Evolutionary conservation across 2,888 invertebrate genomes (phyloP), one percentile per base, ranked within the genome.

Genomic region (Shargacucullia verbasci): DNA sequence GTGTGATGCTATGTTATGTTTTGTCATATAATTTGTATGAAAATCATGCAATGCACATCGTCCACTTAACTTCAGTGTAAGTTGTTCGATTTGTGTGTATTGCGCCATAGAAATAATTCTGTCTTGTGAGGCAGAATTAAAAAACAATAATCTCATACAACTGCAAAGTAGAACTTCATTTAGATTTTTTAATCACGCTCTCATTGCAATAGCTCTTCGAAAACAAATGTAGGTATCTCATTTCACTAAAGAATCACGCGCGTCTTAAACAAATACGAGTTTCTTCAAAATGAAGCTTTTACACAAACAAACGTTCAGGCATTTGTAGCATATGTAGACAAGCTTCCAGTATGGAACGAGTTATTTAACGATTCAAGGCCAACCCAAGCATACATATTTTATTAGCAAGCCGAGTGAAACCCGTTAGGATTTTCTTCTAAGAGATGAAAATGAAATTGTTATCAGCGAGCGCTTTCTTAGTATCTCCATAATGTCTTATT

Each of bases 311-410:
- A 72, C 45, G 47, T 52, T 59, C 29, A 44, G 43, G 27, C 48
- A 45, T 60, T 50, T 54, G 14, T 39, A 53, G 11, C 5, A 20
- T 37, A 25, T 38, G 31, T 44, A 52, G 14, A 55, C 11, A 50
- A 54, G 53, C 56, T 47, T 50, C 56, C 33, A 47, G 27, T 31
- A 49, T 31, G 40, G 35, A 46, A 48, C 53, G 33, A 63, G 43
- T 47, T 66, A 59, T 70, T 64, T 63, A 46, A 25, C 62, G 53
- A 59, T 69, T 57, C 63, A 76, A 66, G 54, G 60, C 37, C 56
- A 53, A 47, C 33, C 54, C 41, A 48, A 58, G 40, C 58, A 53
- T 79, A 45, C 65, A 79, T 79, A 69, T 74, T 77, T 69, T 59
- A 79, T 64, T 60, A 63, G 55, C 27, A 10, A 63, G 50, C 40